Percentiles rank a stretch among this genome's conserved stretches.
phyloP scores from a whole-genome alignment of 35 echinoderm and acorn worm species.

The Strongylocentrotus purpuratus region DNA sequence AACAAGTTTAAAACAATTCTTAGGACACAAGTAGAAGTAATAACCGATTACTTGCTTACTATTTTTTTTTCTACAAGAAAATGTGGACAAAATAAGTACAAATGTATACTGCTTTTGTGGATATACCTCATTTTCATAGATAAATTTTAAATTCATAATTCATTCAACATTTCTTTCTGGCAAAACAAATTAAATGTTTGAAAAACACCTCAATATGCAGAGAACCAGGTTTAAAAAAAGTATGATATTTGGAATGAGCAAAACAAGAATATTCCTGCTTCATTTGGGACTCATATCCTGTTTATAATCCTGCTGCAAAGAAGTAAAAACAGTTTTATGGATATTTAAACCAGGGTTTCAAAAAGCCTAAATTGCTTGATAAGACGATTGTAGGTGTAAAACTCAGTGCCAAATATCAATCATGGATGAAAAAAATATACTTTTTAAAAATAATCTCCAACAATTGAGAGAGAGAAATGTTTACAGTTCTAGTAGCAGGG shows the following conservation, averaged over 20 bases:
- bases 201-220: not conserved
- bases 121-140: not conserved
- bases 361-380: not conserved
- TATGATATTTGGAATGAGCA: not conserved
- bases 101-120: too few species aligned
- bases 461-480: not conserved
- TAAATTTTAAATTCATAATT: not conserved
- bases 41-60: too few species aligned
- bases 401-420: not conserved
- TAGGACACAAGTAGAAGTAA: too few species aligned
- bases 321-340: not conserved
- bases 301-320: too few species aligned
- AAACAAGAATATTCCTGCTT: not conserved
- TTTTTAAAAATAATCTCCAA: not conserved
- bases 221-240: not conserved
- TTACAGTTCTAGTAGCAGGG: not conserved
- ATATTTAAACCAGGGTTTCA: not conserved
- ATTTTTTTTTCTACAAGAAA: too few species aligned
- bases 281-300: too few species aligned
- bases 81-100: too few species aligned
- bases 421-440: not conserved
- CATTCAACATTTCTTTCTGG: not conserved
- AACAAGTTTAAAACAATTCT: too few species aligned
- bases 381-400: not conserved
- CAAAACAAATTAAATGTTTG: not conserved